Evolutionary conservation across 2,113 vertebrate genomes (phyloP).

Genomic region (Myotis lucifugus): DNA sequence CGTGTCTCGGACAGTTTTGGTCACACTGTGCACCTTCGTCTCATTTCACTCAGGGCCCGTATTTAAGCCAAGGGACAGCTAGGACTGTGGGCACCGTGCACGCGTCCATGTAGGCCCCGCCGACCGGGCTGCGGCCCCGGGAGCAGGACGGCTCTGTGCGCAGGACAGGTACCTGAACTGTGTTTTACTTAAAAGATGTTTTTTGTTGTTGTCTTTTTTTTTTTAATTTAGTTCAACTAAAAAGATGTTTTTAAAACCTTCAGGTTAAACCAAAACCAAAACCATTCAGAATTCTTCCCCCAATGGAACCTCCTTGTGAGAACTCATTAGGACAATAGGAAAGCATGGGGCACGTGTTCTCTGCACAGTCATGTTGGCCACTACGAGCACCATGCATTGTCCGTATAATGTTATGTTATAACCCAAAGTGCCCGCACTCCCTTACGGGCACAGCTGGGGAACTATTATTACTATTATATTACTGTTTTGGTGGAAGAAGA

Average conservation of each 20-base stretch:
- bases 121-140: fast-evolving
- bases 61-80: not conserved
- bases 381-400: not conserved
- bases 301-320: constrained; percentile 26
- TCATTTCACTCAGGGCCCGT: not conserved
- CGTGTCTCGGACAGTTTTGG: not conserved
- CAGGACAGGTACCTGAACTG: not conserved
- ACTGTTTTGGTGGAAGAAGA: constrained; percentile 10
- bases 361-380: not conserved
- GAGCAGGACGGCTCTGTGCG: not conserved
- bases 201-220: not conserved
- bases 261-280: not conserved
- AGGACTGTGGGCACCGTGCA: not conserved
- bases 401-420: not conserved
- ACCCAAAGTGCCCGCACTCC: not conserved
- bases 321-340: not conserved
- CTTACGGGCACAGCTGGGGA: not conserved
- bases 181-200: not conserved
- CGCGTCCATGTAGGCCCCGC: not conserved
- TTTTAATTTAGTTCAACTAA: not conserved
- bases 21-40: not conserved
- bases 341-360: not conserved
- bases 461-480: not conserved
- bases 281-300: not conserved
- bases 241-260: constrained; percentile 10